Evolutionary conservation across 1,140 invertebrate genomes (phyloP).

Genomic region (Drosophila punjabiensis): DNA sequence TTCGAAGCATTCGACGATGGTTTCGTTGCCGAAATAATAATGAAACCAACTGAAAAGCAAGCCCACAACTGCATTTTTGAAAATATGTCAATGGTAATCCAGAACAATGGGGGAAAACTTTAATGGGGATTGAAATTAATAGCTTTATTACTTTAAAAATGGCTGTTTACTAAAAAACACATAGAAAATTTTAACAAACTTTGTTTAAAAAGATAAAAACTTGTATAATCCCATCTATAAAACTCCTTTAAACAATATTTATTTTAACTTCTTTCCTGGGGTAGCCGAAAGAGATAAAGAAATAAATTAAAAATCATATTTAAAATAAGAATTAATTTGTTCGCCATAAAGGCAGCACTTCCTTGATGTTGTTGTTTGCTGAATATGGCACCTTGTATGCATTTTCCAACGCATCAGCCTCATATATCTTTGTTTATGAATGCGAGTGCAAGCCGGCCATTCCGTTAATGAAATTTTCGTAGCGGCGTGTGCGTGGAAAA

Average conservation of each 20-base stretch:
- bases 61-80: not conserved
- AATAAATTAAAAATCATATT: constrained; percentile 11
- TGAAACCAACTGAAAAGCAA: constrained; percentile 11
- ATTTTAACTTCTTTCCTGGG: too few species aligned
- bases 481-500: constrained; percentile 26
- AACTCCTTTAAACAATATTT: not conserved
- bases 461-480: constrained; percentile 60
- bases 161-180: too few species aligned
- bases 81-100: not conserved
- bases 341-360: not conserved
- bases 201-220: not conserved
- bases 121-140: not conserved
- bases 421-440: constrained; percentile 29
- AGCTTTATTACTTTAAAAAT: not conserved
- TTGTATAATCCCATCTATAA: accelerated
- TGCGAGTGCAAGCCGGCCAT: constrained; percentile 24
- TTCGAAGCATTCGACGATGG: constrained; percentile 21
- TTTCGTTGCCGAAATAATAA: constrained; percentile 22
- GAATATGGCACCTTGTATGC: constrained; percentile 12
- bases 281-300: not conserved
- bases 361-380: not conserved
- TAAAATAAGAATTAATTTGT: constrained; percentile 13
- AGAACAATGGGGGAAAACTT: not conserved
- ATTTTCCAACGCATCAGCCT: constrained; percentile 16
- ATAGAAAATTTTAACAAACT: not conserved